These are phyloP conservation scores for Tribolium madens DNA, from an alignment of 1,140 invertebrate genomes.

Conservation along the genomic window DNA sequence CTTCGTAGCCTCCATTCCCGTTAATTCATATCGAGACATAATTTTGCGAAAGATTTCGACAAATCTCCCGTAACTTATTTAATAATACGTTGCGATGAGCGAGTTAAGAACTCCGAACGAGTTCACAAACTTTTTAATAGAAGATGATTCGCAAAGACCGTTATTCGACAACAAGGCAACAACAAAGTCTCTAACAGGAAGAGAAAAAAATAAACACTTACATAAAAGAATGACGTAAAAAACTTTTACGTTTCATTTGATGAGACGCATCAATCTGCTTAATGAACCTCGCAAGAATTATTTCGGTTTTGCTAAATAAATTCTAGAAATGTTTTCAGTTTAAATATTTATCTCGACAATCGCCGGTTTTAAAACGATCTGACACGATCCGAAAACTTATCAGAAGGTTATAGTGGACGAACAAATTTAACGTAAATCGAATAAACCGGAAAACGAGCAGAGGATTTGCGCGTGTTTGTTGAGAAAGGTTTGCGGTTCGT, in stretches of 20 bases:
- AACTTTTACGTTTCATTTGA: background rate
- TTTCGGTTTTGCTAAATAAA: slow-evolving; percentile 22
- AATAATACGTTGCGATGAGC: slow-evolving; percentile 19
- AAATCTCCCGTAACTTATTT: slow-evolving; percentile 17
- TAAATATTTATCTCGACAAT: slow-evolving; percentile 26
- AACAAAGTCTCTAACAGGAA: background rate
- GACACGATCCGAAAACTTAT: slow-evolving; percentile 3
- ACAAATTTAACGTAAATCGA: slow-evolving; percentile 20
- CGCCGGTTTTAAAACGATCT: background rate
- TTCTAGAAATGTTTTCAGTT: slow-evolving; percentile 4
- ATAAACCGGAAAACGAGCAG: background rate
- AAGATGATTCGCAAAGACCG: background rate
- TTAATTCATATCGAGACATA: background rate
- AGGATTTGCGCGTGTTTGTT: background rate
- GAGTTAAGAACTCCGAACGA: slow-evolving; percentile 18
- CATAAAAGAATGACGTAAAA: background rate
- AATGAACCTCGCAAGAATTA: slow-evolving; percentile 5
- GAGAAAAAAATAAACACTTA: background rate
- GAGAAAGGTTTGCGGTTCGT: background rate
- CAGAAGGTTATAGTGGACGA: slow-evolving; percentile 15
- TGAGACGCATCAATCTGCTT: slow-evolving; percentile 3
- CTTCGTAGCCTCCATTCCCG: background rate
- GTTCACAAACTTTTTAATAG: slow-evolving; percentile 20
- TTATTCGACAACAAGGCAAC: slow-evolving; percentile 6
- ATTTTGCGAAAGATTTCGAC: slow-evolving; percentile 13